These are phyloP conservation scores for Nymphalis io DNA, from an alignment of 1,140 invertebrate species.

Conservation along the genomic window DNA sequence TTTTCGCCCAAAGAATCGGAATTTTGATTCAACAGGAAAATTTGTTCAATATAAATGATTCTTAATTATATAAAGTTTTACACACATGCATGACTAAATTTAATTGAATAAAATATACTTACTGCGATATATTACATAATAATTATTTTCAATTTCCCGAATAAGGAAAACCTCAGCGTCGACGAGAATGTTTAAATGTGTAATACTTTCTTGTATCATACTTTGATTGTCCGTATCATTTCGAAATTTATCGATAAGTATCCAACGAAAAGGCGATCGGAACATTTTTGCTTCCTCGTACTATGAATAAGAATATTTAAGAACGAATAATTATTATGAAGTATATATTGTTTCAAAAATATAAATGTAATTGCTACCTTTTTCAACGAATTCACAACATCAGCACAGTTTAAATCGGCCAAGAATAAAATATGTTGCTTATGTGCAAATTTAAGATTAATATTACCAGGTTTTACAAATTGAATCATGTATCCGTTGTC, in stretches of 20 bases:
- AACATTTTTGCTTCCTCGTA: slow-evolving; percentile 43
- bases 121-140: slow-evolving; percentile 27
- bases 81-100: background rate
- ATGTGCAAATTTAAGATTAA: slow-evolving; percentile 30
- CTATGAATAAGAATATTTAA: slow-evolving; percentile 26
- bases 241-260: slow-evolving; percentile 40
- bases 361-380: background rate
- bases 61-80: too few species aligned
- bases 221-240: background rate
- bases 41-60: too few species aligned
- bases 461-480: slow-evolving; percentile 33
- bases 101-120: slow-evolving; percentile 6
- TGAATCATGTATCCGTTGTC: slow-evolving; percentile 38
- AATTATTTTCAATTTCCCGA: background rate
- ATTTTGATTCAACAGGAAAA: too few species aligned
- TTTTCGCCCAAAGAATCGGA: too few species aligned
- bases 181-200: slow-evolving; percentile 24
- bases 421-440: slow-evolving; percentile 51
- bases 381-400: slow-evolving; percentile 27
- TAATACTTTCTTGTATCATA: slow-evolving; percentile 9
- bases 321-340: background rate
- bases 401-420: slow-evolving; percentile 51
- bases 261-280: slow-evolving; percentile 58
- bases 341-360: background rate
- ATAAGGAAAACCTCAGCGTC: slow-evolving; percentile 32